Evolutionary conservation across 2,113 vertebrate species (phyloP).

Genomic region (Glaucomys volans): DNA sequence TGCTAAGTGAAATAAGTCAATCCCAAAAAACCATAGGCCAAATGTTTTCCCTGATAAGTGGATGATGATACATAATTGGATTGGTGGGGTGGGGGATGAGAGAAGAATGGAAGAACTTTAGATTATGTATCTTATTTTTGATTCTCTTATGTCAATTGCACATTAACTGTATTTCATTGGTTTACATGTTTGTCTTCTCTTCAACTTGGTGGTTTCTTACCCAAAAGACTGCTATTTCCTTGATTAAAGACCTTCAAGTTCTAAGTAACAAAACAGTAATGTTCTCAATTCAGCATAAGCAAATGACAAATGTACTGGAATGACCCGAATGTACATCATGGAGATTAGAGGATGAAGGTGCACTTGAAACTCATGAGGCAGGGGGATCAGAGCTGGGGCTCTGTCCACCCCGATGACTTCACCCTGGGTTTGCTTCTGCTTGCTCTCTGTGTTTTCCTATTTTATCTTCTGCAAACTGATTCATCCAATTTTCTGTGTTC

Average conservation of each 20-base stretch:
- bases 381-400: background rate
- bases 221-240: background rate
- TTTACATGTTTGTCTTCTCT: background rate
- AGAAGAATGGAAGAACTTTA: no score
- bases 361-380: background rate
- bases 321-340: background rate
- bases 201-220: background rate
- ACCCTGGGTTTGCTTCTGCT: background rate
- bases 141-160: background rate
- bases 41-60: no score
- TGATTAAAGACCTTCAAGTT: background rate
- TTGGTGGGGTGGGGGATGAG: no score
- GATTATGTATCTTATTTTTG: background rate
- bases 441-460: background rate
- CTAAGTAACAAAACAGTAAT: background rate
- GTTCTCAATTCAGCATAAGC: background rate
- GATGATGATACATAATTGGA: no score
- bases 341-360: background rate
- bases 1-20: no score
- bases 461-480: background rate
- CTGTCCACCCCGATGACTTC: fast-evolving
- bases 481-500: background rate
- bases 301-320: background rate
- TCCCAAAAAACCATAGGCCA: no score
- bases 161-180: background rate